Percentiles rank a stretch among this genome's conserved stretches.
Conservation (phyloP, 2,797 vertebrate genomes). For the Falco cherrug region DNA sequence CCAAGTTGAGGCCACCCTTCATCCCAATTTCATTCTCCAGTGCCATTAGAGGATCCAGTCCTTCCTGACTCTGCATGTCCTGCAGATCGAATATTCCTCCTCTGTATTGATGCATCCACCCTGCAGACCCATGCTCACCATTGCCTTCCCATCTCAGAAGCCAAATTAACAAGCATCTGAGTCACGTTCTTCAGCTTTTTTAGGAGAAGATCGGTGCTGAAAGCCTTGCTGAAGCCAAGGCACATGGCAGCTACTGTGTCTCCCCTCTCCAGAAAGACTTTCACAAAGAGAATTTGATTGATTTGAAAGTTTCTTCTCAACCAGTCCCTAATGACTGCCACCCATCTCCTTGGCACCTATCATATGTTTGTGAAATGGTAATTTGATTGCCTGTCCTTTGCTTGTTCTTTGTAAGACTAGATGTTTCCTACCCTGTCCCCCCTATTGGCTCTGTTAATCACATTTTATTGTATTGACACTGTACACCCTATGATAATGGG, state of each 20-base stretch:
- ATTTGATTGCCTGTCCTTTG: background rate
- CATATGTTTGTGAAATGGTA: background rate
- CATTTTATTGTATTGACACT: background rate
- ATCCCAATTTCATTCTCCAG: background rate
- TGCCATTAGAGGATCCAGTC: background rate
- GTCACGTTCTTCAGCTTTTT: background rate
- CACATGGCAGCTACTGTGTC: background rate
- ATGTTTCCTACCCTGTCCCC: background rate
- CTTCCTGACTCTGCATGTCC: background rate
- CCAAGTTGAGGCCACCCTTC: background rate
- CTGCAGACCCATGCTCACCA: background rate
- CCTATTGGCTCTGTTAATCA: background rate
- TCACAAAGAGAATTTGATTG: background rate
- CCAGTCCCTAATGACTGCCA: background rate
- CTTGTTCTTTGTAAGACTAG: background rate
- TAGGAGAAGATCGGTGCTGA: background rate
- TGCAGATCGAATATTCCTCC: background rate
- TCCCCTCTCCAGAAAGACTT: background rate
- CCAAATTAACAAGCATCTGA: background rate
- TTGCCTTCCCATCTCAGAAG: background rate
- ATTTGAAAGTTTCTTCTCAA: background rate
- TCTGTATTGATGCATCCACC: background rate
- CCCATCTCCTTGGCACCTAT: background rate
- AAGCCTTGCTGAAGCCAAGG: background rate
- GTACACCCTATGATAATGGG: background rate